Base-by-base conservation (phyloP, 2,797 vertebrate genomes). In the Mormyrus proboscirostris region DNA sequence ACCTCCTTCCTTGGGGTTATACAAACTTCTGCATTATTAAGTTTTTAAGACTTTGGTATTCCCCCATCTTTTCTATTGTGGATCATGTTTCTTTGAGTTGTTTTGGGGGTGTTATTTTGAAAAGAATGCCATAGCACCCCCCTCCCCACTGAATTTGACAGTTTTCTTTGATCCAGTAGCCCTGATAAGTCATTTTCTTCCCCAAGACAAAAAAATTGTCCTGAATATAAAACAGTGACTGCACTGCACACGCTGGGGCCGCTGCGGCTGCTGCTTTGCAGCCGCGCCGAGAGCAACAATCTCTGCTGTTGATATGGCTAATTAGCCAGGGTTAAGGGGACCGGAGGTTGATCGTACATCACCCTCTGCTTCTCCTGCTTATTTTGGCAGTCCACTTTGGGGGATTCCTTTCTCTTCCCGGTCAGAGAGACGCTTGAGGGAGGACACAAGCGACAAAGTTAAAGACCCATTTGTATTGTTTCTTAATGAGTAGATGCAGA, bases 401-500 rank as follows among this genome's bases (percentile, higher is more conserved):
- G 90, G 86, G 92, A 92, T 92, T 94, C 84, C 92, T 93, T 90
- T 93, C 91, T 91, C 88, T 89, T 55, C 90, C 90, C 90, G 83
- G 90, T 92, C 89, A 47, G 73, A 84, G 87, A 62, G 91, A 90
- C 82, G 92, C 91, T 91, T 92, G 88, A 53, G 88, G 87, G 87
- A 88, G 69, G 86, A 88, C 90, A 94, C 88, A 91, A 94, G 94
- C 93, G 94, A 93, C 93, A 93, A 93, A 95, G 96, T 95, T 96
- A 96, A 95, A 89, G 91, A 96, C 93, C 95, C 90, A 95, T 96
- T 96, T 97, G 95, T 96, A 95, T 96, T 94, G 94, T 95, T 96
- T 96, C 93, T 95, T 97, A 97, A 98, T 97, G 95, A 98, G 96
- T 96, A 96, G 95, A 96, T 97, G 96, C 96, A 97, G 94, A 94